Base-by-base conservation (phyloP, 2,888 invertebrate genomes). In the Spodoptera exigua region DNA sequence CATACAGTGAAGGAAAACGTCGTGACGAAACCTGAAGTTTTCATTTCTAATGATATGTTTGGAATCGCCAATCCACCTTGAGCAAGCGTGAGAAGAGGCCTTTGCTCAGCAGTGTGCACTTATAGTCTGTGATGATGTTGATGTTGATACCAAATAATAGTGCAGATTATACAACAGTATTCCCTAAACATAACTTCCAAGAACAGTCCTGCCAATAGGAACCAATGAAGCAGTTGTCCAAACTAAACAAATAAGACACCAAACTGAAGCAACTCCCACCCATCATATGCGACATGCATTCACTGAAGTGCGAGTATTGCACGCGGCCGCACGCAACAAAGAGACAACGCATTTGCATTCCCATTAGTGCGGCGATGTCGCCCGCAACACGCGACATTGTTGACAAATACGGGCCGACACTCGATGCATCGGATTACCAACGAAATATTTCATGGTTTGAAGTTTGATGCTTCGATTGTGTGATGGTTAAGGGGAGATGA, bases 301-400 rank as follows among this genome's bases (percentile, higher is more conserved):
- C 46, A 66, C 40, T 37, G 36, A 61, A 71, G 51, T 57, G 49
- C 40, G 46, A 61, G 40, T 52, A 41, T 67, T n/a, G 61, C 46
- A 4, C 12, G 17, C 34, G 12, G 32, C 39, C n/a, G 16, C 54
- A 64, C 68, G 73, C 52, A 53, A 61, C 62, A 74, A 63, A 67
- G 73, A 52, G 70, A 64, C 63, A 53, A 60, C 57, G 54, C 66
- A 76, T 76, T 77, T 78, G 76, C 78, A 78, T 78, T 73, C 62
- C 78, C 76, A 78, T 78, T 78, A 78, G 63, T 62, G 58, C 55
- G 51, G 48, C 61, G 62, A 66, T 70, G 76, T 63, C 71, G 69
- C 68, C 74, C 74, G 68, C 74, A 74, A 60, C 74, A 61, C 64
- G 70, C 62, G 58, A 62, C 55, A 34, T 18, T 79, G 79, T 76